A percentile compares a stretch with the other conserved stretches of the same genome.
Evolutionary conservation across 64 coral and sea anemone species (phyloP).

Genomic region (Trachythela sp.): DNA sequence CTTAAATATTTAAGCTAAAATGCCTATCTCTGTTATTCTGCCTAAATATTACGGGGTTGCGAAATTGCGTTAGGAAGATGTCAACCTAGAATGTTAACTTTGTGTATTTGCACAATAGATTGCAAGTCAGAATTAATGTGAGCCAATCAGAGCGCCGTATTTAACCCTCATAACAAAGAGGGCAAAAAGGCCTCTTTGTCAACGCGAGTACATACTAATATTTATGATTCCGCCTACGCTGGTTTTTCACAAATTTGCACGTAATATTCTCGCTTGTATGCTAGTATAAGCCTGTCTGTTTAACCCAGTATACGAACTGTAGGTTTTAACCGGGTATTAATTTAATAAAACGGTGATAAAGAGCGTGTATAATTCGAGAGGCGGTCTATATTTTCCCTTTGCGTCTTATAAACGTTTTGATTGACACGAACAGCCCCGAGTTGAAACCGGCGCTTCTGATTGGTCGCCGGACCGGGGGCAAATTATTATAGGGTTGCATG

Average conservation of each 20-base stretch:
- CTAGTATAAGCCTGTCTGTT: not conserved
- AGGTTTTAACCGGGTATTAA: not conserved
- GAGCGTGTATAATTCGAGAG: not conserved
- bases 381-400: not conserved
- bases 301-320: not conserved
- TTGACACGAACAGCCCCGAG: not conserved
- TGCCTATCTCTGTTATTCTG: not conserved
- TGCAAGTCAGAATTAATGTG: constrained; percentile 1
- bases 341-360: not conserved
- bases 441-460: not conserved
- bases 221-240: not conserved
- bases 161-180: not conserved
- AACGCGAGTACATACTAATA: not conserved
- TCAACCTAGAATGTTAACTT: not conserved
- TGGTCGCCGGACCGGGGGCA: not conserved
- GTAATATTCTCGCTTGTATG: not conserved
- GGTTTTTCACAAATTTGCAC: not conserved
- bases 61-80: not conserved
- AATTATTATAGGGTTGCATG: not conserved
- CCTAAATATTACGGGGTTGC: not conserved
- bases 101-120: not conserved
- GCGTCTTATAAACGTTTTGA: not conserved
- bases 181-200: constrained; percentile 1
- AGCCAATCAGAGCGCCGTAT: not conserved
- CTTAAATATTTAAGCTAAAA: not conserved